Percentiles rank a stretch among this genome's conserved stretches.
These are phyloP conservation scores for Mystacides longicornis DNA, from an alignment of 2,888 invertebrate species.

Conservation along the genomic window DNA sequence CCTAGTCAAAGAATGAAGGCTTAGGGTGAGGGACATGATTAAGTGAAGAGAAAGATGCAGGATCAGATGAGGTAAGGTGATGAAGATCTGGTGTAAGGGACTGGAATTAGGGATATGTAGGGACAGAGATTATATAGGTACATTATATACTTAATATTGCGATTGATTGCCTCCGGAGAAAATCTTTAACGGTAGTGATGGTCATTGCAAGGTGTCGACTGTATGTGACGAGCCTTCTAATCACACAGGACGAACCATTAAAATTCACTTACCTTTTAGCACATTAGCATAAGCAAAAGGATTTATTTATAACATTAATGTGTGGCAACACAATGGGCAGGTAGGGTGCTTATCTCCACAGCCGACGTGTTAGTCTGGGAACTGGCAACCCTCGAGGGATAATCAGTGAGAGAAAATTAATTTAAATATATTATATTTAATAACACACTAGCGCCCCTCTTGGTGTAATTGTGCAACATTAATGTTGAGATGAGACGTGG, in stretches of 20 bases:
- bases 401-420: slow-evolving; percentile 5
- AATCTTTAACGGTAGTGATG: too few relatives aligned
- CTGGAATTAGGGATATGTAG: too few relatives aligned
- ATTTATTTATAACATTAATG: neutral
- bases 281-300: neutral
- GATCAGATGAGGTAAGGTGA: too few relatives aligned
- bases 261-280: slow-evolving; percentile 14
- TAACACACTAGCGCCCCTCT: neutral
- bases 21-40: too few relatives aligned
- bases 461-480: neutral
- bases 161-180: too few relatives aligned
- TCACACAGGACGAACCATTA: slow-evolving; percentile 9
- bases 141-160: too few relatives aligned
- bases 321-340: neutral
- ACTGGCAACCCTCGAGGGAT: slow-evolving; percentile 5
- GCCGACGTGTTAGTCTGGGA: neutral
- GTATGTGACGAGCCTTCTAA: too few relatives aligned
- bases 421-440: slow-evolving; percentile 1
- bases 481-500: neutral
- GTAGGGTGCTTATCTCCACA: neutral
- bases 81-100: too few relatives aligned
- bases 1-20: too few relatives aligned
- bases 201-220: too few relatives aligned
- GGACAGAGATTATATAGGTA: too few relatives aligned
- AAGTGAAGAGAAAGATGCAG: too few relatives aligned